A percentile compares a stretch with the other conserved stretches of the same genome.
Evolutionary conservation across 92 coral and sea anemone genomes (phyloP).

Genomic region (Desmophyllum pertusum): DNA sequence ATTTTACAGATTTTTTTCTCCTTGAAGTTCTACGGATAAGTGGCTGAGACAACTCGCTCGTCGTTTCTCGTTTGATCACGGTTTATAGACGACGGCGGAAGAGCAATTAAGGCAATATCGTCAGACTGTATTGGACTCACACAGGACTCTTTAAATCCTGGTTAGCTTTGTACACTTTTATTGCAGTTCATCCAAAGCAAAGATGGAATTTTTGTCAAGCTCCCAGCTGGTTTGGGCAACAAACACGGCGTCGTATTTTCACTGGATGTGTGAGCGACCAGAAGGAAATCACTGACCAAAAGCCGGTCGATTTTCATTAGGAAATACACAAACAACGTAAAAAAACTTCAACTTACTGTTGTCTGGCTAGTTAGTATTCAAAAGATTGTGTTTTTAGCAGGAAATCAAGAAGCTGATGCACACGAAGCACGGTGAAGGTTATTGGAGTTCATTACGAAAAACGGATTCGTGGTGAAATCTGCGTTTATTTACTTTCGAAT

Average conservation of each 20-base stretch:
- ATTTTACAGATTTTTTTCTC: constrained; percentile 30
- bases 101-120: constrained; percentile 30
- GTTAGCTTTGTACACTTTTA: constrained; percentile 14
- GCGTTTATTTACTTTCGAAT: constrained; percentile 24
- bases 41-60: background rate
- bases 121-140: constrained; percentile 31
- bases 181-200: constrained; percentile 19
- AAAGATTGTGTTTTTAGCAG: constrained; percentile 16
- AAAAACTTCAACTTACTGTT: background rate
- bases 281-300: constrained; percentile 29
- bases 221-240: constrained; percentile 10
- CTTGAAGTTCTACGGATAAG: constrained; percentile 25
- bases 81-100: constrained; percentile 8
- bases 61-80: constrained; percentile 26
- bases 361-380: constrained; percentile 14
- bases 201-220: constrained; percentile 13
- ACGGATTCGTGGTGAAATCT: constrained; percentile 18
- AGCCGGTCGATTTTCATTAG: constrained; percentile 17
- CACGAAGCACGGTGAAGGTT: constrained; percentile 22
- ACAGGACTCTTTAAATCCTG: constrained; percentile 16
- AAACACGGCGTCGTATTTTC: constrained; percentile 5
- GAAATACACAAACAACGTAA: constrained; percentile 3
- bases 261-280: constrained; percentile 10
- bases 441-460: constrained; percentile 7
- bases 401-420: constrained; percentile 30